Percentiles rank a stretch among this genome's conserved stretches.
phyloP scores from a whole-genome alignment of 2,888 invertebrate genomes.

The Andrena flavipes region DNA sequence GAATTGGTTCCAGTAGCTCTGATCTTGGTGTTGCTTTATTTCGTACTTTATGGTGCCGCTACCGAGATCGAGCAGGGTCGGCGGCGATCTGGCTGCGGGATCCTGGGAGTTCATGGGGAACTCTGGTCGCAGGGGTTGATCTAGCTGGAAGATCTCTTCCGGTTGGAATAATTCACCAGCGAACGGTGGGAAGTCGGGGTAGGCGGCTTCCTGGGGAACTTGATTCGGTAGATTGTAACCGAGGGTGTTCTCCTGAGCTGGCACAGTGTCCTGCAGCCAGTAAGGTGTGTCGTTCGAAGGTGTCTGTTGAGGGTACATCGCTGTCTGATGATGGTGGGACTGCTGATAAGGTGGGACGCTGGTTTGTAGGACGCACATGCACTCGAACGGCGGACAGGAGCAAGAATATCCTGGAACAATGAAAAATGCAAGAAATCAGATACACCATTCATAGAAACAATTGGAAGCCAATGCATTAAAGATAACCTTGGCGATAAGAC shows the following conservation, averaged over 20 bases:
- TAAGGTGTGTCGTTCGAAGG: slow-evolving; percentile 76
- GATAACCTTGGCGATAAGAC: not conserved
- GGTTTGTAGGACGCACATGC: slow-evolving; percentile 87
- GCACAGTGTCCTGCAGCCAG: slow-evolving; percentile 83
- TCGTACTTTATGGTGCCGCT: slow-evolving; percentile 89
- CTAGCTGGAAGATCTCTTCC: slow-evolving; percentile 91
- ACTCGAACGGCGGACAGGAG: slow-evolving; percentile 91
- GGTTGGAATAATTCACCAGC: slow-evolving; percentile 90
- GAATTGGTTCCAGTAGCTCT: slow-evolving; percentile 82
- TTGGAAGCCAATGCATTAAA: not conserved
- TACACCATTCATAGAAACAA: not conserved
- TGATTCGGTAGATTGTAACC: slow-evolving; percentile 83
- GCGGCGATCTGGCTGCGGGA: slow-evolving; percentile 87
- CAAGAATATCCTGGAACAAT: slow-evolving; percentile 87
- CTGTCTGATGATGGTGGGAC: slow-evolving; percentile 70
- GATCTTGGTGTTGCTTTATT: slow-evolving; percentile 85
- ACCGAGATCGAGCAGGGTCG: slow-evolving; percentile 90
- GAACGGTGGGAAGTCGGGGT: slow-evolving; percentile 87
- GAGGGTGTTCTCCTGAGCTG: slow-evolving; percentile 83
- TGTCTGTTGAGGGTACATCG: slow-evolving; percentile 72
- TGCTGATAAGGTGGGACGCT: slow-evolving; percentile 74
- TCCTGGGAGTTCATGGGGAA: slow-evolving; percentile 85
- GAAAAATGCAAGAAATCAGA: slow-evolving; percentile 14
- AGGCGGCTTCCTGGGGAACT: slow-evolving; percentile 82
- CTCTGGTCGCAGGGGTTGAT: slow-evolving; percentile 90